Conservation (phyloP, 2,888 invertebrate species). For the Dryobota labecula region DNA sequence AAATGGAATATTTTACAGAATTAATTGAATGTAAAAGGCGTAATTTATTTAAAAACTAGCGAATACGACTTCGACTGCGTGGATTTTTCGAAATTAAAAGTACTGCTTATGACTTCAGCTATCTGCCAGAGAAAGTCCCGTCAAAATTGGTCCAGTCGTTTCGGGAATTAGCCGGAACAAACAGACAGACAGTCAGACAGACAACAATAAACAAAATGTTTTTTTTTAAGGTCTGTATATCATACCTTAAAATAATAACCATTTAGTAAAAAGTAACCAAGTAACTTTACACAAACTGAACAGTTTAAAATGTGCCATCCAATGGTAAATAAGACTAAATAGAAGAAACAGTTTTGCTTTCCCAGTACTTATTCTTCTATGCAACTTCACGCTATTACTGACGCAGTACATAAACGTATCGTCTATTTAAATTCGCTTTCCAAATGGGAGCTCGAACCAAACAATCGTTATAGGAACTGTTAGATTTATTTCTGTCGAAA, state of each 20-base stretch:
- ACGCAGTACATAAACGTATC: constrained; percentile 18
- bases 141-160: too few species aligned
- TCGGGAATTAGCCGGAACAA: too few species aligned
- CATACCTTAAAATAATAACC: too few species aligned
- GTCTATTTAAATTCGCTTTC: constrained; percentile 56
- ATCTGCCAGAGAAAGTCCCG: too few species aligned
- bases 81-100: too few species aligned
- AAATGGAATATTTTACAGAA: constrained; percentile 38
- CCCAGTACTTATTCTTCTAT: background rate
- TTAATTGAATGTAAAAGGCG: constrained; percentile 28
- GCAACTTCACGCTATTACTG: constrained; percentile 5
- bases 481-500: constrained; percentile 79
- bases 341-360: background rate
- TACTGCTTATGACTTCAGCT: too few species aligned
- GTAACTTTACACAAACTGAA: constrained; percentile 9
- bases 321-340: background rate
- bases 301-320: background rate
- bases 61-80: too few species aligned
- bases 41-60: constrained; percentile 27
- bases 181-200: too few species aligned
- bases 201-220: too few species aligned
- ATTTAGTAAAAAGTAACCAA: too few species aligned
- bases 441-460: constrained; percentile 65
- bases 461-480: constrained; percentile 79
- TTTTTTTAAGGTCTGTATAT: too few species aligned